phyloP scores from a whole-genome alignment of 2,888 invertebrate species.

The Isoperla grammatica region DNA sequence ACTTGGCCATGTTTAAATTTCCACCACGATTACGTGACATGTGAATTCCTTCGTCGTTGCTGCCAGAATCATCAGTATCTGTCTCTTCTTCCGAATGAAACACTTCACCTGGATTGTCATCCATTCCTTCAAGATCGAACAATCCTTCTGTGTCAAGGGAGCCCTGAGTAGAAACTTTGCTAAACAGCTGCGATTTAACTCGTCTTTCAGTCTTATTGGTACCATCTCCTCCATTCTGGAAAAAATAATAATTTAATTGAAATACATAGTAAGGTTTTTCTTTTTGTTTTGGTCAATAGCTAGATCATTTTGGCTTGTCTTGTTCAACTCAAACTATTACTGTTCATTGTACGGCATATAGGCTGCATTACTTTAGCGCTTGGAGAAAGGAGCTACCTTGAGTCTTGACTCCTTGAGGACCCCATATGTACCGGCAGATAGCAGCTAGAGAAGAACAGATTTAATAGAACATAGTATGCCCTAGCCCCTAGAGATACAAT shows the following conservation, averaged over 20 bases:
- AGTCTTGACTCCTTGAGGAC: no score
- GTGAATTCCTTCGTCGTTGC: slow-evolving; percentile 57
- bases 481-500: no score
- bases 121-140: slow-evolving; percentile 72
- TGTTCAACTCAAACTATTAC: not conserved
- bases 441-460: no score
- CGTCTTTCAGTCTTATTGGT: slow-evolving; percentile 20
- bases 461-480: no score
- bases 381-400: no score
- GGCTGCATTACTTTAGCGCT: no score
- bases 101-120: slow-evolving; percentile 42
- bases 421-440: no score
- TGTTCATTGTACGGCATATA: no score
- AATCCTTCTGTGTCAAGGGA: slow-evolving; percentile 62
- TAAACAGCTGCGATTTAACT: slow-evolving; percentile 18
- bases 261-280: not conserved
- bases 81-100: slow-evolving; percentile 52
- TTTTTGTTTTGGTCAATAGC: not conserved
- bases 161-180: slow-evolving; percentile 12
- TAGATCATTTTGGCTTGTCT: not conserved
- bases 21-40: slow-evolving; percentile 47
- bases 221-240: slow-evolving; percentile 11
- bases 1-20: slow-evolving; percentile 55
- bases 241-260: not conserved
- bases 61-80: slow-evolving; percentile 60